Conservation (phyloP, 2,888 invertebrate genomes). For the Perithous albicinctus region DNA sequence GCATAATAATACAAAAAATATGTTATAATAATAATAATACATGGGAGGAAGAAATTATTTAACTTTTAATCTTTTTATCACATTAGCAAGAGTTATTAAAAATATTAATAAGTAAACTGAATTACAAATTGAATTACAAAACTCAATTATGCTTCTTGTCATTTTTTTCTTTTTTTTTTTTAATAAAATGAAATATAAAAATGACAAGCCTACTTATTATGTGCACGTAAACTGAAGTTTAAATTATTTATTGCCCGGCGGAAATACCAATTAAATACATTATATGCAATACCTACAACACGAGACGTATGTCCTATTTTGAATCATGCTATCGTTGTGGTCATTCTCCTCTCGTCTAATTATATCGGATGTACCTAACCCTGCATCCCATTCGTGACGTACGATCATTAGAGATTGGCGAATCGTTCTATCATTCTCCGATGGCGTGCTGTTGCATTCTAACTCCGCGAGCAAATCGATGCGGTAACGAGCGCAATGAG, state of each 20-base stretch:
- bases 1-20: too few species aligned
- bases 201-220: neutral
- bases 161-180: too few species aligned
- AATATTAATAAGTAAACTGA: too few species aligned
- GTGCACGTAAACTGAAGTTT: neutral
- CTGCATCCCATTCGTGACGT: conserved; percentile 49
- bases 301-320: neutral
- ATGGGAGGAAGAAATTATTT: too few species aligned
- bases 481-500: conserved; percentile 53
- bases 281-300: neutral
- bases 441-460: conserved; percentile 50
- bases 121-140: too few species aligned
- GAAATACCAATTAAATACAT: neutral
- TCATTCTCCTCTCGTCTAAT: conserved; percentile 49
- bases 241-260: neutral
- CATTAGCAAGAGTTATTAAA: too few species aligned
- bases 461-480: conserved; percentile 42
- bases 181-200: neutral
- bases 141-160: too few species aligned
- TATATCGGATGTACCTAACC: conserved; percentile 41
- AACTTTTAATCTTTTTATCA: too few species aligned
- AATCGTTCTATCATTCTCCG: conserved; percentile 41
- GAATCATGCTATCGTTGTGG: conserved; percentile 7
- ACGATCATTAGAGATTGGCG: conserved; percentile 54
- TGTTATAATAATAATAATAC: too few species aligned